phyloP scores from a whole-genome alignment of 2,797 vertebrate species.

The Eutrigla gurnardus region DNA sequence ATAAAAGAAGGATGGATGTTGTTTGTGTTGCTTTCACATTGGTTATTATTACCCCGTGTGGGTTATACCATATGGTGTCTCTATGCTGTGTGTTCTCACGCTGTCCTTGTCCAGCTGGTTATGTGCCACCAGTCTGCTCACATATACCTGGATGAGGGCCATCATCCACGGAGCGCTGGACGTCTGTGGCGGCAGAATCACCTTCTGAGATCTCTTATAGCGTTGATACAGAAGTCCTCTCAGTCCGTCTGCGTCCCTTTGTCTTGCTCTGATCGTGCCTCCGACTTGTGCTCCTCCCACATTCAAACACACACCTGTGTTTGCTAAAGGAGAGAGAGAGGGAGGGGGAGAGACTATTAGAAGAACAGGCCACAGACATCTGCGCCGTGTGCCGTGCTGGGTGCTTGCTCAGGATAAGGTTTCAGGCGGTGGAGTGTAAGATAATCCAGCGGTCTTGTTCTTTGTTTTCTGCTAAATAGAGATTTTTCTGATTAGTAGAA shows the following conservation, averaged over 20 bases:
- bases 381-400: conserved; percentile 57
- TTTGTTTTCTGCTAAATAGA: conserved; percentile 21
- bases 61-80: conserved; percentile 62
- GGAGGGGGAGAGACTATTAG: conserved; percentile 20
- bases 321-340: conserved; percentile 73
- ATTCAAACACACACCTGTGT: conserved; percentile 76
- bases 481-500: conserved; percentile 24
- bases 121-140: conserved; percentile 63
- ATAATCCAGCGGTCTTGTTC: conserved; percentile 17
- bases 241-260: conserved; percentile 27
- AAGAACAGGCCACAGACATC: conserved; percentile 31
- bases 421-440: conserved; percentile 27
- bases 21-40: conserved; percentile 31
- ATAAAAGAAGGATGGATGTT: neutral
- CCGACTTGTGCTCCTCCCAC: conserved; percentile 34
- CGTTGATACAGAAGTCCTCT: conserved; percentile 49
- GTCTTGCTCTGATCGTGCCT: conserved; percentile 30
- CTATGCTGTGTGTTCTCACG: conserved; percentile 53
- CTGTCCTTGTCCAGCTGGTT: conserved; percentile 67
- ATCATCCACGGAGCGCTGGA: conserved; percentile 66
- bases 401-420: conserved; percentile 38
- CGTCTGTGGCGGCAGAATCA: conserved; percentile 61
- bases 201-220: conserved; percentile 53
- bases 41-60: conserved; percentile 50
- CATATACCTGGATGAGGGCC: conserved; percentile 66